Evolutionary conservation across 2,888 invertebrate species (phyloP), one percentile per base, ranked within the genome.

Genomic region (Ecliptopera silaceata): DNA sequence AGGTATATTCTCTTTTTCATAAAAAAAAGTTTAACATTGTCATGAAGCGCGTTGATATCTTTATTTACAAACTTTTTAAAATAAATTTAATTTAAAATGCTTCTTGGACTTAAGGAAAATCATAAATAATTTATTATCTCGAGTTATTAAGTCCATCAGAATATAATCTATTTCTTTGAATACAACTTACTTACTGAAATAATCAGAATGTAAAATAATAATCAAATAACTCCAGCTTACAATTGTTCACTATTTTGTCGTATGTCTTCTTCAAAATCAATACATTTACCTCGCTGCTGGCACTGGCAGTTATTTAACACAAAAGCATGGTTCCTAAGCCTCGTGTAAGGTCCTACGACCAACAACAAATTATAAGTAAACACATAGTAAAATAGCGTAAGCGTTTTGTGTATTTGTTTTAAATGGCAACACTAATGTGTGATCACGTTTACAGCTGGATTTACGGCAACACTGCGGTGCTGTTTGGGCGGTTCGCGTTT

Each of bases 371-470:
- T 66, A 56, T 53, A 70, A 67, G 54, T 52, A 68, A 61, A 65
- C 53, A 63, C 48, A 51, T 66, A 65, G 64, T 64, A 57, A 71
- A 74, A 57, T 36, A 22, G 48, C 59, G 48, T 56, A 55, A 52
- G 59, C 70, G 70, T 72, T 74, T 72, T 66, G 66, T 65, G 62
- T 77, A 70, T 79, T 74, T 79, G 70, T 76, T 80, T 26, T 84
- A 83, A 82, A 77, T 76, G 72, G 79, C 74, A 74, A 78, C 74
- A 75, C 74, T 75, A 76, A 86, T 85, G 84, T 82, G 79, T 71
- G 77, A 82, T 80, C 84, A 84, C 82, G 85, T 76, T 74, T 75
- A 72, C 61, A 64, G 69, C 68, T 71, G 65, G 67, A 47, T 61
- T 66, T 73, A 66, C 52, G 51, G 70, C 71, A 77, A 74, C 73